These are phyloP conservation scores for Heliconius sara DNA, from an alignment of 2,888 invertebrate genomes.

Conservation along the genomic window DNA sequence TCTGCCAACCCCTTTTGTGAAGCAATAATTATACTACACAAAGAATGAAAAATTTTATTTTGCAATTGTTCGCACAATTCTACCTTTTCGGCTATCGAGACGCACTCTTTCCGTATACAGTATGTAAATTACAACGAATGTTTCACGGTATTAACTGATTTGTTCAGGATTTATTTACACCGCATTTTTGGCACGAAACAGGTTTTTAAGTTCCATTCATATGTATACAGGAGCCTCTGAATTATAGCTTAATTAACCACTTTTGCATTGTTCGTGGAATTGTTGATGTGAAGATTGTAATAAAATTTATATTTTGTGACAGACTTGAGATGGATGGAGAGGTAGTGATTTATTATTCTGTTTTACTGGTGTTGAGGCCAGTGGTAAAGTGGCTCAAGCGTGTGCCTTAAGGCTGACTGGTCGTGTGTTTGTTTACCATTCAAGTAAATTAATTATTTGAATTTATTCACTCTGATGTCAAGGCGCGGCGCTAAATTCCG, in stretches of 20 bases:
- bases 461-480: too few relatives aligned
- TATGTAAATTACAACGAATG: conserved; percentile 57
- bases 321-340: neutral
- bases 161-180: conserved; percentile 53
- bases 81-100: conserved; percentile 57
- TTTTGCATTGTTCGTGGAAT: neutral
- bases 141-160: conserved; percentile 56
- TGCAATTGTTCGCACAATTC: conserved; percentile 59
- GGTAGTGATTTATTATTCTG: neutral
- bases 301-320: neutral
- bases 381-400: neutral
- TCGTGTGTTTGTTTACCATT: too few relatives aligned
- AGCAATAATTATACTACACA: too few relatives aligned
- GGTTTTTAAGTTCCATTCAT: conserved; percentile 31
- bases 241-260: neutral
- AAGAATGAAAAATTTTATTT: conserved; percentile 38
- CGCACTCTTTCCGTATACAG: conserved; percentile 53
- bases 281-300: conserved; percentile 2
- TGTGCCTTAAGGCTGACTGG: too few relatives aligned
- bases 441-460: too few relatives aligned
- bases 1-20: too few relatives aligned
- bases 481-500: too few relatives aligned
- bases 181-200: conserved; percentile 48
- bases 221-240: conserved; percentile 7
- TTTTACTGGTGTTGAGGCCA: neutral